A percentile compares a stretch with the other conserved stretches of the same genome.
phyloP scores from a whole-genome alignment of 2,113 vertebrate genomes.

The Cyanoderma ruficeps region DNA sequence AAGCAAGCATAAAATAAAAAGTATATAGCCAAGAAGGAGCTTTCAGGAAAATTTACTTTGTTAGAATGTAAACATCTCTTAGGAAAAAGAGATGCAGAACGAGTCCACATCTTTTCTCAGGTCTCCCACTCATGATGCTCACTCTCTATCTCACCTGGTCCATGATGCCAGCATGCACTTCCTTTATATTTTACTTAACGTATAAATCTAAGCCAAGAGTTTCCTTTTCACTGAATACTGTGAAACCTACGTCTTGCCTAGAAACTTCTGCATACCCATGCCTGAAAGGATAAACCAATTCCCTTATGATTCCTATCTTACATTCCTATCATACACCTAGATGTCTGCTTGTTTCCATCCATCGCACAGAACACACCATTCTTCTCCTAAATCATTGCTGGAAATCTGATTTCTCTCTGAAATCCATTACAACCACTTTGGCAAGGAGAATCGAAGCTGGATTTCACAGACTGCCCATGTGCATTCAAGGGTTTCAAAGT shows the following conservation, averaged over 20 bases:
- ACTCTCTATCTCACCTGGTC: background rate
- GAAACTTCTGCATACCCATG: background rate
- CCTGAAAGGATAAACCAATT: background rate
- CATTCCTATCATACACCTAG: background rate
- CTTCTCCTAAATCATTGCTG: background rate
- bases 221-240: background rate
- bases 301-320: background rate
- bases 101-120: background rate
- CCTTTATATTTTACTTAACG: background rate
- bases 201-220: background rate
- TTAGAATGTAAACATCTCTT: background rate
- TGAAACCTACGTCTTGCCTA: background rate
- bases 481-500: constrained; percentile 21
- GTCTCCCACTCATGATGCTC: background rate
- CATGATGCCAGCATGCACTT: background rate
- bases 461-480: constrained; percentile 25
- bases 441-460: background rate
- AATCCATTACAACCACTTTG: constrained; percentile 13
- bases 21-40: background rate
- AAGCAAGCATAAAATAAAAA: background rate
- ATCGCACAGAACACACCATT: background rate
- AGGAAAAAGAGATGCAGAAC: background rate
- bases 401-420: constrained; percentile 14
- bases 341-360: background rate
- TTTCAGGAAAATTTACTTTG: background rate